These are phyloP conservation scores for Rafetus swinhoei DNA, from an alignment of 2,113 vertebrate species.

Conservation along the genomic window DNA sequence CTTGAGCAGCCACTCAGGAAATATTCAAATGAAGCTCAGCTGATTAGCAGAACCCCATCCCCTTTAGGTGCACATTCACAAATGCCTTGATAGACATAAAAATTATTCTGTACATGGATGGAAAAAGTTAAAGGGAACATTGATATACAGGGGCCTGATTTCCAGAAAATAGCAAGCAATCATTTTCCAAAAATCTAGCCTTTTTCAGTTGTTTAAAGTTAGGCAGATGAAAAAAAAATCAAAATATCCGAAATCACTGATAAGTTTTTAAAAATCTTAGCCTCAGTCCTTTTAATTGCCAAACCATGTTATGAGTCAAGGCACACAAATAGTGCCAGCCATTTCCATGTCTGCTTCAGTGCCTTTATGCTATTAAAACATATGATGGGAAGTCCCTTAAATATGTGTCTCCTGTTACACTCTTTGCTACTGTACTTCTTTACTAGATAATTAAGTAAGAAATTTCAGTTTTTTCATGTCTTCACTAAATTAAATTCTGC, in stretches of 20 bases:
- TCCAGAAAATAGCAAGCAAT: neutral
- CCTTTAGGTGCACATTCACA: no score
- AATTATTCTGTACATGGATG: no score
- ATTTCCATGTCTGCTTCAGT: neutral
- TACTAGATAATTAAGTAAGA: constrained; percentile 57
- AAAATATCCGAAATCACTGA: neutral
- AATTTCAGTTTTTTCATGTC: neutral
- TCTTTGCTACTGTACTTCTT: constrained; percentile 35
- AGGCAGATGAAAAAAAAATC: neutral
- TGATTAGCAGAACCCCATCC: no score
- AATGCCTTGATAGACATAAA: no score
- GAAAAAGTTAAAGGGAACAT: no score
- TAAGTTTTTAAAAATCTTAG: fast-evolving
- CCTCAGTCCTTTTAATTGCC: neutral
- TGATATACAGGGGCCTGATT: neutral
- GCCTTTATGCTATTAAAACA: neutral
- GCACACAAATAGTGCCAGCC: fast-evolving
- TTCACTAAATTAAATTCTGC: constrained; percentile 57
- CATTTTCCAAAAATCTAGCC: neutral
- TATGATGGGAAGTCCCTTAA: constrained; percentile 5
- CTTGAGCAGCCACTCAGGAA: no score
- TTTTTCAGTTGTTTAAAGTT: neutral
- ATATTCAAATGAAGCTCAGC: no score
- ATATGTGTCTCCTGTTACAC: constrained; percentile 26
- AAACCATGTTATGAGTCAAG: neutral